A percentile compares a stretch with the other conserved stretches of the same genome.
Evolutionary conservation across 2,113 vertebrate species (phyloP).

Genomic region (Lophochroa leadbeateri): DNA sequence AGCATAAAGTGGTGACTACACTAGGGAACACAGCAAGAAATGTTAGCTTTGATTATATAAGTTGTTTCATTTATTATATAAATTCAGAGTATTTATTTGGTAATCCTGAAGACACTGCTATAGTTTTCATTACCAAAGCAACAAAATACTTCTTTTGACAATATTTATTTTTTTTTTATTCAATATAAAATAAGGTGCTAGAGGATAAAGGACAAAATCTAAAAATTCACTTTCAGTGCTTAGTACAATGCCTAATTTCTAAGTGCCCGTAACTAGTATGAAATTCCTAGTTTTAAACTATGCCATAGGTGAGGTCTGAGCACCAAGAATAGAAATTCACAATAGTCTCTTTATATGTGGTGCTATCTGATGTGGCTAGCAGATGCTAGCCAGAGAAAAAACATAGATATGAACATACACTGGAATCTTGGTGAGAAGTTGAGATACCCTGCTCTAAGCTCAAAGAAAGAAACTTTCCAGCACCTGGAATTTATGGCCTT

Average conservation of each 20-base stretch:
- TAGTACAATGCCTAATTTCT: not conserved
- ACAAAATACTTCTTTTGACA: not conserved
- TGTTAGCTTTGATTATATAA: not conserved
- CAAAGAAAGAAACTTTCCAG: not conserved
- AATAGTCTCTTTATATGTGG: not conserved
- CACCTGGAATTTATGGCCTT: not conserved
- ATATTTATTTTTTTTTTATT: not conserved
- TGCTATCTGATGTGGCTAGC: not conserved
- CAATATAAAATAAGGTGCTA: not conserved
- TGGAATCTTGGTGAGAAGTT: not conserved
- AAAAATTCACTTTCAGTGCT: not conserved
- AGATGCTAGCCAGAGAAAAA: not conserved
- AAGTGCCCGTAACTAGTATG: not conserved
- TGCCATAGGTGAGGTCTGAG: not conserved
- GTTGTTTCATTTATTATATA: not conserved
- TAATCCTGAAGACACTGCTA: not conserved
- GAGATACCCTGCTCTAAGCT: not conserved
- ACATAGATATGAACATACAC: rapidly evolving
- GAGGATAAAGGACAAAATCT: not conserved
- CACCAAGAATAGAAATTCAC: not conserved
- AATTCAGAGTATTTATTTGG: not conserved
- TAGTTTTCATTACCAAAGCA: not conserved
- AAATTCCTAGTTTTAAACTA: not conserved
- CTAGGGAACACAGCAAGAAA: not conserved
- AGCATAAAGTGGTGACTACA: not conserved